A percentile compares a stretch with the other conserved stretches of the same genome.
Conservation (phyloP, 2,888 invertebrate genomes). For the Lithophane ornitopus region DNA sequence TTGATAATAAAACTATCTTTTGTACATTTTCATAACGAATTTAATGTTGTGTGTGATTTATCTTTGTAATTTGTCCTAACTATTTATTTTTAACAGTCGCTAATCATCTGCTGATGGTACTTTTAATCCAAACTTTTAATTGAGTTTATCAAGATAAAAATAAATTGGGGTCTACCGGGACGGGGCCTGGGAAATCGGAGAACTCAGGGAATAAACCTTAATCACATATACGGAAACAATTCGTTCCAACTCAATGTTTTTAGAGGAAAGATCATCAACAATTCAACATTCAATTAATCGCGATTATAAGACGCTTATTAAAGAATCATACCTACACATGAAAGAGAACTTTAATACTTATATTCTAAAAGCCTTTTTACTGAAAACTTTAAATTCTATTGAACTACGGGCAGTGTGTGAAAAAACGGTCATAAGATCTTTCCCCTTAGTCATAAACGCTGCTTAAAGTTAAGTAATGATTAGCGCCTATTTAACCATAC, state of each 20-base stretch:
- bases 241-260: not conserved
- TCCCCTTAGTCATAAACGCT: too few species aligned
- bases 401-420: not conserved
- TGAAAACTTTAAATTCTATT: not conserved
- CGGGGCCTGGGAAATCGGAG: too few species aligned
- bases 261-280: not conserved
- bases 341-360: not conserved
- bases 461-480: too few species aligned
- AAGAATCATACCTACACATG: not conserved
- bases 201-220: not conserved
- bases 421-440: not conserved
- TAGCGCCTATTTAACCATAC: too few species aligned
- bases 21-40: constrained; percentile 23
- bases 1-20: not conserved
- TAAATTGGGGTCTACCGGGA: too few species aligned
- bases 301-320: not conserved
- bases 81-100: not conserved
- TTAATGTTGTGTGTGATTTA: constrained; percentile 25
- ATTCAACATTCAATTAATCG: not conserved
- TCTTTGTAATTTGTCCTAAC: constrained; percentile 4
- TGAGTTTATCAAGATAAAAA: too few species aligned
- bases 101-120: too few species aligned
- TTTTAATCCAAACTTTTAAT: too few species aligned
- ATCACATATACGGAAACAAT: too few species aligned
- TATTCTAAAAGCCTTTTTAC: not conserved